These are phyloP conservation scores for Drosophila kokeensis DNA, from an alignment of 2,888 invertebrate species.

Conservation along the genomic window DNA sequence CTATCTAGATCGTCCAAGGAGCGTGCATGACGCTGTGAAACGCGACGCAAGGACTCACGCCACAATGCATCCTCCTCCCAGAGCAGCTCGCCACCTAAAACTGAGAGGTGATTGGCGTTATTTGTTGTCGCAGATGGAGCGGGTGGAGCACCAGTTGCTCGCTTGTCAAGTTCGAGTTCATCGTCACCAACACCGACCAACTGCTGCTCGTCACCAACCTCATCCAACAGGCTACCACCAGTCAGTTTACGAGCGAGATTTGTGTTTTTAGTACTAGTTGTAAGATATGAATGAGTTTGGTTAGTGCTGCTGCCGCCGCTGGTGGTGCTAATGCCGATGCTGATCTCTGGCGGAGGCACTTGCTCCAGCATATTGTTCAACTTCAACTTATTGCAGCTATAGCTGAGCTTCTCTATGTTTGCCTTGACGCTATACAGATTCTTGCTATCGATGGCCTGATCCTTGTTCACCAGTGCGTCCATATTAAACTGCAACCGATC, in stretches of 20 bases:
- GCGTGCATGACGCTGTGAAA: constrained; percentile 92
- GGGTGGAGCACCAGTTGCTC: constrained; percentile 3
- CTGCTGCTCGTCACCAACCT: constrained; percentile 38
- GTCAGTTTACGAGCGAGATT: constrained; percentile 70
- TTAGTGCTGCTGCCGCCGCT: constrained; percentile 38
- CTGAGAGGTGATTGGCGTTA: constrained; percentile 76
- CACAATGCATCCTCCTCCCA: constrained; percentile 94
- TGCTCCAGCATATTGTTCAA: constrained; percentile 58
- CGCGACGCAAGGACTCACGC: constrained; percentile 91
- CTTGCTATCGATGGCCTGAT: constrained; percentile 85
- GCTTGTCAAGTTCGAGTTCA: constrained; percentile 41
- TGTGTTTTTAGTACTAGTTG: constrained; percentile 73
- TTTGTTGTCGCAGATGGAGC: constrained; percentile 22
- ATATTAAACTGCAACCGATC: constrained; percentile 84
- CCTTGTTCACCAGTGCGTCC: constrained; percentile 89
- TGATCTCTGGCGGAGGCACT: constrained; percentile 32
- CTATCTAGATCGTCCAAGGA: constrained; percentile 93
- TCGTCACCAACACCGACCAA: constrained; percentile 30
- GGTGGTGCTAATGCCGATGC: not conserved
- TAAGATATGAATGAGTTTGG: constrained; percentile 69
- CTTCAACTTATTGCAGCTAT: constrained; percentile 76
- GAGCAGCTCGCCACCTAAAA: constrained; percentile 88
- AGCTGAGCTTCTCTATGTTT: constrained; percentile 83
- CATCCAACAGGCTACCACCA: constrained; percentile 67
- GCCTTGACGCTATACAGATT: constrained; percentile 83